Evolutionary conservation across 2,888 invertebrate species (phyloP), one percentile per base, ranked within the genome.

Genomic region (Caenorhabditis doughertyi): DNA sequence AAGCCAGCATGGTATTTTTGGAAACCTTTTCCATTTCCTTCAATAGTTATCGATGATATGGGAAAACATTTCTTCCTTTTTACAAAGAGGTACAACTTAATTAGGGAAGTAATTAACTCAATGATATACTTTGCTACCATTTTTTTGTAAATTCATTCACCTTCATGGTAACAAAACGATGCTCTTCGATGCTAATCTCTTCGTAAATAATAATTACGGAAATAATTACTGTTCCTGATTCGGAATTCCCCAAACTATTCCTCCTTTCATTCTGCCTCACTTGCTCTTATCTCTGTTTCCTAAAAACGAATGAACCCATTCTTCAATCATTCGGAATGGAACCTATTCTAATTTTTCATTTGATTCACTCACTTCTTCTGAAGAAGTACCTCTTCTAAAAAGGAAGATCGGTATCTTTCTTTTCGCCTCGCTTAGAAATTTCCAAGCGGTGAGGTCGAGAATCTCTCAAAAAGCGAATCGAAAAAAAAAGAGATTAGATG

Each of bases 371-470:
- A n/a, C n/a, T n/a, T n/a, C n/a, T n/a, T n/a, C n/a, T n/a, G n/a
- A 56, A n/a, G 3, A n/a, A 44, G 18, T n/a, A n/a, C n/a, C n/a
- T n/a, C n/a, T n/a, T n/a, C n/a, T n/a, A 35, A 35, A 35, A 9
- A 35, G 4, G 44, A 18, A 73, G 73, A 73, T 73, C 73, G 73
- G 73, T 73, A 73, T 77, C 77, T 74, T 56, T 35, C 29, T 49
- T 29, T 56, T 60, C 67, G 67, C 35, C 23, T 65, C 65, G 65
- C 47, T 65, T 51, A 9, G 21, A 32, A 65, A 65, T 18, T 76
- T 76, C 51, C 51, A 76, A 76, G 67, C 76, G 76, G 68, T 77
- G 68, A 77, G 77, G 77, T 77, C 77, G 77, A 77, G 68, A 65
- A n/a, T n/a, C 23, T 73, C 35, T 25, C 58, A 44, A 65, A 65